phyloP scores from a whole-genome alignment of 2,797 vertebrate species.

The Tarsius wallacei region DNA sequence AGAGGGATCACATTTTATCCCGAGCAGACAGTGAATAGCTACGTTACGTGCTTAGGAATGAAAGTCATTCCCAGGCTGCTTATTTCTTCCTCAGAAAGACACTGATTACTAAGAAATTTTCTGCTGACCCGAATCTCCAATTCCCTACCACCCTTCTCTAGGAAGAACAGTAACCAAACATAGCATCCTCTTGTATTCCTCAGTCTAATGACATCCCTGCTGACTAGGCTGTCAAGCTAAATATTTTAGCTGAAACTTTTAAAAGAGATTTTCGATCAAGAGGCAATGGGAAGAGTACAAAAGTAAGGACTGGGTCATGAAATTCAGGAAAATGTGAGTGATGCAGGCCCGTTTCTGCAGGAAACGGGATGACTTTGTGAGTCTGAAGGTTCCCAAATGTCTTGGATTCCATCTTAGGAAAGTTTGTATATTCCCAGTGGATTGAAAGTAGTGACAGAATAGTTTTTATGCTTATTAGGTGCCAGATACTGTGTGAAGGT shows the following conservation, averaged over 20 bases:
- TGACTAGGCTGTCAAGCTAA: not conserved
- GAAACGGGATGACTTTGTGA: not conserved
- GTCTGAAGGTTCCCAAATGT: conserved; percentile 43
- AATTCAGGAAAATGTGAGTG: not conserved
- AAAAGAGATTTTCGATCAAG: not conserved
- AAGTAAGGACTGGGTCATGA: not conserved
- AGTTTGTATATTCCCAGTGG: not conserved
- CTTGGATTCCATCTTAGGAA: conserved; percentile 59
- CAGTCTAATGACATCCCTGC: not conserved
- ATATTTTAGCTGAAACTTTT: conserved; percentile 12
- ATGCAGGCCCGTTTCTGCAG: not conserved
- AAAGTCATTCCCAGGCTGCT: not conserved
- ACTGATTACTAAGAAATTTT: not conserved
- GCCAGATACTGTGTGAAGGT: not conserved
- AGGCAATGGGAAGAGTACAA: not conserved
- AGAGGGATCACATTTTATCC: not conserved
- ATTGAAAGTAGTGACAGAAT: not conserved
- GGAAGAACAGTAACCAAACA: not conserved
- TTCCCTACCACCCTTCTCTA: not conserved
- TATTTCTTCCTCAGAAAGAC: not conserved
- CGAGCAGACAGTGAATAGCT: not conserved
- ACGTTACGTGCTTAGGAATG: not conserved
- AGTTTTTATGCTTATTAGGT: conserved; percentile 17
- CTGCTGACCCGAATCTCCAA: not conserved
- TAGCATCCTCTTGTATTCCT: not conserved